phyloP scores from a whole-genome alignment of 2,797 vertebrate genomes.

The Schizopygopsis pylzovi region DNA sequence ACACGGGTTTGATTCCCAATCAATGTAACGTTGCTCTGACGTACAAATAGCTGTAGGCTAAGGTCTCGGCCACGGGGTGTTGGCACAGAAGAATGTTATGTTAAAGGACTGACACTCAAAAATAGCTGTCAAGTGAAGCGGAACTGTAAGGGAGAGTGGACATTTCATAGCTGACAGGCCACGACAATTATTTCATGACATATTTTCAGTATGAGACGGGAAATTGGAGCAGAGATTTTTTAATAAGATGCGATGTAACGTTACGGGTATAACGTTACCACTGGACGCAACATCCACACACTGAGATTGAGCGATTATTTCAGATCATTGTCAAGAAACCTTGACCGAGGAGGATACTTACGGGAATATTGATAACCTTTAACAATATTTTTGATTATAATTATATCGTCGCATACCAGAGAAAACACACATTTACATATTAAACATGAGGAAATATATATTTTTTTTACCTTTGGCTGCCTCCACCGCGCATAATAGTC shows the following conservation, averaged over 20 bases:
- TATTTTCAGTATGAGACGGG: not conserved
- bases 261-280: no score
- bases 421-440: not conserved
- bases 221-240: conserved; percentile 4
- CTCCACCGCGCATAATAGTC: conserved; percentile 78
- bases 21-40: not conserved
- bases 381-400: not conserved
- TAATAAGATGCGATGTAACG: not conserved
- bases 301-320: not conserved
- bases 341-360: not conserved
- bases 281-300: not conserved
- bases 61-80: conserved; percentile 51
- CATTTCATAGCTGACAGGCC: conserved; percentile 12
- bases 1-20: not conserved
- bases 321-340: not conserved
- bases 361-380: not conserved
- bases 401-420: not conserved
- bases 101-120: conserved; percentile 30
- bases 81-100: conserved; percentile 40
- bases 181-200: not conserved
- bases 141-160: not conserved
- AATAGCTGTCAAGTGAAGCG: conserved; percentile 39
- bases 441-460: not conserved
- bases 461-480: conserved; percentile 80
- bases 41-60: not conserved